phyloP scores from a whole-genome alignment of 2,113 vertebrate genomes.

The Mormyrus iriodes region DNA sequence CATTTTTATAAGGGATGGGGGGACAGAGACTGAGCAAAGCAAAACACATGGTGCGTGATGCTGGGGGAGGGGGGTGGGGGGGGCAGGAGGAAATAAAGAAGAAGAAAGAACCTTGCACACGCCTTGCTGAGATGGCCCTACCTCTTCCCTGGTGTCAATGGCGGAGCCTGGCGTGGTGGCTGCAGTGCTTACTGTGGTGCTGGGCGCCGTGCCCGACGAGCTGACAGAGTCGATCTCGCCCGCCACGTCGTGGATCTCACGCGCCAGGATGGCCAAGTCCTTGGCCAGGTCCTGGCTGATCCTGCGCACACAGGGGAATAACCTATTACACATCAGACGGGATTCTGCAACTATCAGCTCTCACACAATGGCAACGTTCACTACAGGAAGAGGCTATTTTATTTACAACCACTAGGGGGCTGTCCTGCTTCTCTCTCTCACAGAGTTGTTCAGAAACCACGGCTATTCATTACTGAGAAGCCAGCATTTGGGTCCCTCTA shows the following conservation, averaged over 20 bases:
- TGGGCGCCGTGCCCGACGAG: constrained; percentile 95
- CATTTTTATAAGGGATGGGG: constrained; percentile 36
- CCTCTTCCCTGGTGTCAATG: constrained; percentile 99
- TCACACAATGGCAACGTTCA: neutral
- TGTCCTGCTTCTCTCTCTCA: neutral
- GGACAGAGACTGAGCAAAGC: neutral
- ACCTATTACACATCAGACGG: constrained; percentile 69
- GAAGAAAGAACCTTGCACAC: constrained; percentile 87
- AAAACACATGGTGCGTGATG: constrained; percentile 33
- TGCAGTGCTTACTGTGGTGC: constrained; percentile 98
- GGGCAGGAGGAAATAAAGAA: constrained; percentile 73
- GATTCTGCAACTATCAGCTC: constrained; percentile 41
- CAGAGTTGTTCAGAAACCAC: neutral
- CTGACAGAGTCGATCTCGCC: constrained; percentile 98
- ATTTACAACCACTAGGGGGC: neutral
- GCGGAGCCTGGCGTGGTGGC: constrained; percentile 98
- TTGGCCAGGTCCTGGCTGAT: constrained; percentile 95
- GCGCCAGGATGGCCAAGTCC: constrained; percentile 91
- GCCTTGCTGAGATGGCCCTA: constrained; percentile 85
- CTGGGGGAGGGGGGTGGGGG: constrained; percentile 49
- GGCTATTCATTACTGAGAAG: neutral
- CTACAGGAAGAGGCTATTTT: neutral
- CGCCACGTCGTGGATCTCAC: constrained; percentile 98
- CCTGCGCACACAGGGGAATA: constrained; percentile 81
- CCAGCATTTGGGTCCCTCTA: constrained; percentile 4